phyloP scores from a whole-genome alignment of 2,113 vertebrate genomes.

The Erythrocebus patas region DNA sequence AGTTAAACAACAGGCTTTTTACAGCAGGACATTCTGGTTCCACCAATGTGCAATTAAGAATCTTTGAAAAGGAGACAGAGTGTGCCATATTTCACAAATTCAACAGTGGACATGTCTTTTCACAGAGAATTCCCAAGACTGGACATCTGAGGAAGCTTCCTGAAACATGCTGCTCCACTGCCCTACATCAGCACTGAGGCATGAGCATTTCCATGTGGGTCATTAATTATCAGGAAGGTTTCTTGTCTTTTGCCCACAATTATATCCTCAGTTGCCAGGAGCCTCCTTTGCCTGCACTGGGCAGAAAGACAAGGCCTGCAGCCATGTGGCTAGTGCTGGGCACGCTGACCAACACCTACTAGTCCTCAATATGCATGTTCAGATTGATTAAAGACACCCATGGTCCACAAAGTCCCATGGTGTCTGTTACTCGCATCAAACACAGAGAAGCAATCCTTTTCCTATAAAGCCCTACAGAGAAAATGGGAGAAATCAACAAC shows the following conservation, averaged over 20 bases:
- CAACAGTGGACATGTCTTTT: background rate
- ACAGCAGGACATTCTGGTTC: background rate
- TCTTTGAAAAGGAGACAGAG: background rate
- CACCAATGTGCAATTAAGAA: background rate
- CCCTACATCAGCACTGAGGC: background rate
- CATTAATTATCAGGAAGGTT: slow-evolving; percentile 24
- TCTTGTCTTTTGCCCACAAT: slow-evolving; percentile 33
- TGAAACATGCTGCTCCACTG: background rate
- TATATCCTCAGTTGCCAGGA: background rate
- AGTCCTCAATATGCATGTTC: background rate
- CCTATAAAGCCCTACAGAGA: background rate
- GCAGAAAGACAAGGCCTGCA: background rate
- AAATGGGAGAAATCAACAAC: background rate
- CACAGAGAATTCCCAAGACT: background rate
- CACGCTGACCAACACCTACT: background rate
- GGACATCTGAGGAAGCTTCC: background rate
- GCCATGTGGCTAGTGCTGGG: background rate
- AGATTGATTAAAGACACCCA: background rate
- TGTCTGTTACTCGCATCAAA: background rate
- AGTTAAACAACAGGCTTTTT: background rate
- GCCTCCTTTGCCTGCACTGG: background rate
- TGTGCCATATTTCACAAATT: background rate
- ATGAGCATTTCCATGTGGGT: background rate
- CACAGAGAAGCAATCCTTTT: background rate
- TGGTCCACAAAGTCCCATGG: background rate